Evolutionary conservation across 2,113 vertebrate genomes (phyloP).

Genomic region (Boulengeromyrus knoepffleri): DNA sequence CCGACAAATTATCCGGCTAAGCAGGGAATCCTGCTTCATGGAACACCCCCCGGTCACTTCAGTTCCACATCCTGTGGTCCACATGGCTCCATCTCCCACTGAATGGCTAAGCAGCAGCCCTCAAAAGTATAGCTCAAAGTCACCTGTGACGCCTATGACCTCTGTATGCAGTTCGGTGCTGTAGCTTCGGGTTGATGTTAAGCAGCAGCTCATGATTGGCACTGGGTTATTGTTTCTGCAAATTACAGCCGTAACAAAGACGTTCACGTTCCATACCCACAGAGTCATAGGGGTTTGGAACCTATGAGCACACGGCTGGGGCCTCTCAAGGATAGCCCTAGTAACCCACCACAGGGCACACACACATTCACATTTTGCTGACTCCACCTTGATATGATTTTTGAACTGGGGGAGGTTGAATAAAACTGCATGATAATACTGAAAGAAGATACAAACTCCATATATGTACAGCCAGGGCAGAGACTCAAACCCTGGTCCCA

Average conservation of each 20-base stretch:
- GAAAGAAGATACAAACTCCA: background rate
- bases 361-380: background rate
- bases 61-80: background rate
- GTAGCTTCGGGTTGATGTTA: background rate
- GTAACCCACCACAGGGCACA: background rate
- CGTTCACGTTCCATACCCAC: background rate
- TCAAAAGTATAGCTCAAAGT: background rate
- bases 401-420: background rate
- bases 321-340: background rate
- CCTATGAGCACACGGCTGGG: background rate
- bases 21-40: background rate
- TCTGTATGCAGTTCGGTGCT: background rate
- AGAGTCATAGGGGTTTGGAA: background rate
- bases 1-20: background rate
- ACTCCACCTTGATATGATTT: background rate
- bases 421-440: background rate
- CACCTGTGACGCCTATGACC: background rate
- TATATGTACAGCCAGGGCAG: background rate
- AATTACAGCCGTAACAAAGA: background rate
- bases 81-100: background rate
- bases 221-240: background rate
- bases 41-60: background rate
- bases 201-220: background rate
- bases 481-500: background rate
- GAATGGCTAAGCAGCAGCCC: background rate